Evolutionary conservation across 2,113 vertebrate genomes (phyloP).

Genomic region (Calidris pugnax): DNA sequence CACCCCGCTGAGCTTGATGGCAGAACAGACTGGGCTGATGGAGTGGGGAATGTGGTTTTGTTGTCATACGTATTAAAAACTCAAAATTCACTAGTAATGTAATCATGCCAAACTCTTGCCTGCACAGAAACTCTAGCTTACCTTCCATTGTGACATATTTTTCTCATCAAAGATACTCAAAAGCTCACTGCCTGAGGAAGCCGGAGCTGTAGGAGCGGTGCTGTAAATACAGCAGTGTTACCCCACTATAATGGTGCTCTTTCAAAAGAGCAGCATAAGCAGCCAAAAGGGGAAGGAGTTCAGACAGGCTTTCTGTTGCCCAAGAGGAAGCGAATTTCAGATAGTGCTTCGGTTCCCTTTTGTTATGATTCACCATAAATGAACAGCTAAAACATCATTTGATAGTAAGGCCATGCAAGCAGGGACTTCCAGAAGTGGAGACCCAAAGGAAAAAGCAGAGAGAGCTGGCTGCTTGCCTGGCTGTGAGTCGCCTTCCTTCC

Average conservation of each 20-base stretch:
- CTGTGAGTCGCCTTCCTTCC: constrained; percentile 49
- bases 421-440: constrained; percentile 32
- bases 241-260: background rate
- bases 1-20: background rate
- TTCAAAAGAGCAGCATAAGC: background rate
- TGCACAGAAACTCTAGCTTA: background rate
- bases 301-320: background rate
- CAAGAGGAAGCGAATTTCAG: constrained; percentile 42
- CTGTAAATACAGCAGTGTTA: background rate
- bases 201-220: background rate
- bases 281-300: constrained; percentile 37
- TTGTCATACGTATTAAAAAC: background rate
- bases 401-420: background rate
- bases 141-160: background rate
- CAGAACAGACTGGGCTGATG: background rate
- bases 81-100: background rate
- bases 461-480: constrained; percentile 22
- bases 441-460: constrained; percentile 20
- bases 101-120: background rate
- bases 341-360: background rate
- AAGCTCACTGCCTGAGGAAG: background rate
- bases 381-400: constrained; percentile 2
- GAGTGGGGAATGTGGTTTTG: background rate
- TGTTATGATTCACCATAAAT: constrained; percentile 13
- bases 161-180: background rate